Percentiles rank a stretch among this genome's conserved stretches.
phyloP scores from a whole-genome alignment of 2,888 invertebrate genomes.

The Ferrisia virgata region DNA sequence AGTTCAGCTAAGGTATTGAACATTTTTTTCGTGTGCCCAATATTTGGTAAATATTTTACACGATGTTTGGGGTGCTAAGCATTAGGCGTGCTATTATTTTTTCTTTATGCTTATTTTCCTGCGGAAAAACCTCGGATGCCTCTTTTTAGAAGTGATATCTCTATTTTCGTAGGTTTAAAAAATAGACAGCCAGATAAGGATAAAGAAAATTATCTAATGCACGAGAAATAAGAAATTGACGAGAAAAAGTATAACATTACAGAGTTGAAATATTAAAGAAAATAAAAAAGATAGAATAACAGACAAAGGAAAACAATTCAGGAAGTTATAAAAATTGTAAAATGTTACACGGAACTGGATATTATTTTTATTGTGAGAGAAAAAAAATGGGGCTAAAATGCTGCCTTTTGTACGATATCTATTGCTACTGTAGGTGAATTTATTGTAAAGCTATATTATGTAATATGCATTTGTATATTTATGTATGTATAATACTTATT shows the following conservation, averaged over 20 bases:
- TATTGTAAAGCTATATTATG: not conserved
- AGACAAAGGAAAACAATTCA: constrained; percentile 6
- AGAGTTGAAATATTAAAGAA: not conserved
- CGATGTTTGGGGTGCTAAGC: not conserved
- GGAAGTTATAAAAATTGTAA: constrained; percentile 6
- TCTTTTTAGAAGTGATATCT: not conserved
- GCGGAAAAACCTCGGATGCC: not conserved
- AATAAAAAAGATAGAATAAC: constrained; percentile 12
- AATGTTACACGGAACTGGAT: constrained; percentile 2
- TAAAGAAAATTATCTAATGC: not conserved
- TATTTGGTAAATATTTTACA: too few species aligned
- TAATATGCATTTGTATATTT: not conserved
- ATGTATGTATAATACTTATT: too few species aligned
- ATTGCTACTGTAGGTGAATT: too few species aligned
- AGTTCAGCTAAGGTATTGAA: too few species aligned
- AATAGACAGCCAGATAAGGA: not conserved
- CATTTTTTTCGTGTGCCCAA: too few species aligned
- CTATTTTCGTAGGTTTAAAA: not conserved
- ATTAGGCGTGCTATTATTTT: not conserved
- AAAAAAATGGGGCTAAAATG: not conserved
- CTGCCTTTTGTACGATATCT: not conserved
- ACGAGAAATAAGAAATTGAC: constrained; percentile 1
- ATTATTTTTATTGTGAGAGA: not conserved
- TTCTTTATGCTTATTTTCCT: not conserved
- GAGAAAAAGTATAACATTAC: not conserved